Conservation (phyloP, 2,797 vertebrate species). For the Ceryle rudis region DNA sequence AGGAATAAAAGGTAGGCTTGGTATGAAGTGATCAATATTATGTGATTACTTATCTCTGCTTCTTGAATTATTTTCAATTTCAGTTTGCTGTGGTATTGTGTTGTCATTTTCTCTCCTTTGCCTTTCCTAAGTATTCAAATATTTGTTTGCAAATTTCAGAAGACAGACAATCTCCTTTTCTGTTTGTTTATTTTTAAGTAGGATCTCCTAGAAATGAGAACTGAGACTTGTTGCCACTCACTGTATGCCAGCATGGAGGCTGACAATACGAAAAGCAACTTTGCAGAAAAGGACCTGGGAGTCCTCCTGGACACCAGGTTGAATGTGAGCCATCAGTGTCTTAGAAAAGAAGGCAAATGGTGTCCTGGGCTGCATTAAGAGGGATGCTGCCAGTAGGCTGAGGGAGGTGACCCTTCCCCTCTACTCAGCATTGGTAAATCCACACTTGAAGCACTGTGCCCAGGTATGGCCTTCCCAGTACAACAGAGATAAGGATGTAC, state of each 20-base stretch:
- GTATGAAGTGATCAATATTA: neutral
- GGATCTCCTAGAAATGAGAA: neutral
- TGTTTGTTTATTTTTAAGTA: neutral
- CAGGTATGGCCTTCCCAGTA: neutral
- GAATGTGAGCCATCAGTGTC: too few species aligned
- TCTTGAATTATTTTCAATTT: neutral
- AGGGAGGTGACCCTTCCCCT: neutral
- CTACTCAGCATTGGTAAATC: too few species aligned
- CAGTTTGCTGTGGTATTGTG: neutral
- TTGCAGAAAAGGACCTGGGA: neutral
- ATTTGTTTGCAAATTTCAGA: neutral
- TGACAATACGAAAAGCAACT: neutral
- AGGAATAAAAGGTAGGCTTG: neutral
- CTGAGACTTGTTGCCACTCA: neutral
- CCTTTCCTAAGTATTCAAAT: neutral
- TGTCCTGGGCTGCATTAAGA: too few species aligned
- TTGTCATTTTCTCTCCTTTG: neutral
- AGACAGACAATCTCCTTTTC: neutral
- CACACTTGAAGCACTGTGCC: neutral
- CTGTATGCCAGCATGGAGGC: neutral
- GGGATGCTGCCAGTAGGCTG: neutral
- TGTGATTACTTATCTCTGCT: neutral
- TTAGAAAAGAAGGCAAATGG: too few species aligned
- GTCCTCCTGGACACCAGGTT: too few species aligned
- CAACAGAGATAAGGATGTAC: neutral